Evolutionary conservation across 2,113 vertebrate species (phyloP).

Genomic region (Rhabdomys dilectus): DNA sequence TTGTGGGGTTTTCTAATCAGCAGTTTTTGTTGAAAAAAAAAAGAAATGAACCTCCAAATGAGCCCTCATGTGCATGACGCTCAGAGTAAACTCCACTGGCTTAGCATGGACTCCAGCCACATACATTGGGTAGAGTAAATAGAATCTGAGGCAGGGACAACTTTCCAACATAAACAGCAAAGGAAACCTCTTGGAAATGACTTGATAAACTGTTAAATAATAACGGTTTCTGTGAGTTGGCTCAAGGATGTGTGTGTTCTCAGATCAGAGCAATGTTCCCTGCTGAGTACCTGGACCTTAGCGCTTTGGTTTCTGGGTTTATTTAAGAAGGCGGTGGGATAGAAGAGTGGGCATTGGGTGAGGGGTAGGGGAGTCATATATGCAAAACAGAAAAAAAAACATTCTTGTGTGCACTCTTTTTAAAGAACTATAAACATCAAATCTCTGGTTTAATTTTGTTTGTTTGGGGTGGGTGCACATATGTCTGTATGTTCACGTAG

Average conservation of each 20-base stretch:
- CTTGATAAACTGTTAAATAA: constrained; percentile 63
- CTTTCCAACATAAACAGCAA: constrained; percentile 61
- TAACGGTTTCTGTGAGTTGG: constrained; percentile 54
- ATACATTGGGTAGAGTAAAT: constrained; percentile 15
- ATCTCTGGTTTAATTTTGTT: not conserved
- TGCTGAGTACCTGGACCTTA: not conserved
- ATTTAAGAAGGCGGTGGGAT: not conserved
- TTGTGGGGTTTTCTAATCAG: constrained; percentile 73
- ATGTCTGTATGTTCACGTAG: too few species aligned
- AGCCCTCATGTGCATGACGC: not conserved
- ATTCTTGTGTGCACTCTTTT: not conserved
- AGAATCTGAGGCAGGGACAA: not conserved
- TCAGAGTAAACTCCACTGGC: not conserved
- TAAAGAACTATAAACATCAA: constrained; percentile 22
- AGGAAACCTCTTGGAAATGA: constrained; percentile 51
- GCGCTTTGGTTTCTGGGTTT: not conserved
- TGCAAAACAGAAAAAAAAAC: not conserved
- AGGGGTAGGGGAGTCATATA: not conserved
- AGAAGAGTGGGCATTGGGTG: not conserved
- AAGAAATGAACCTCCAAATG: constrained; percentile 53
- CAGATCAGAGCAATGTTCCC: constrained; percentile 49
- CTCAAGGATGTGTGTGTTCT: not conserved
- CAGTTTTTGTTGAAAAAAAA: constrained; percentile 69
- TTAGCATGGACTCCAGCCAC: constrained; percentile 12
- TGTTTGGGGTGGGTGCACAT: too few species aligned